A percentile compares a stretch with the other conserved stretches of the same genome.
Evolutionary conservation across 35 echinoderm and acorn worm species (phyloP).

Genomic region (Ptychodera flava): DNA sequence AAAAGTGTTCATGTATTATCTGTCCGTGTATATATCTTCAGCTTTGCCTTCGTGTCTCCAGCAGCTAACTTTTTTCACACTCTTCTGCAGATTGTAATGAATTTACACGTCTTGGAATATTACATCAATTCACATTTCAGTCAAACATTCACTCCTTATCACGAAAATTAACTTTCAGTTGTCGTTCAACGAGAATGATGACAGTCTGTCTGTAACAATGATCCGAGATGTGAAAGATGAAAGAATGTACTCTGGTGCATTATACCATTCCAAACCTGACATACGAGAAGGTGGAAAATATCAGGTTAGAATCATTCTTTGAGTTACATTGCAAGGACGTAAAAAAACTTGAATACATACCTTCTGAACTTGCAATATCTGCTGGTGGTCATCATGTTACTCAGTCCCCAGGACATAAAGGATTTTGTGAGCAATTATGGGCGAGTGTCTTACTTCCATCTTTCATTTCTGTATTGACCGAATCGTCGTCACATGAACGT

Average conservation of each 20-base stretch:
- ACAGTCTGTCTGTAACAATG: slow-evolving; percentile 15
- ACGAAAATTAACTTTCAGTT: not conserved
- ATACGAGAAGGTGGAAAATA: slow-evolving; percentile 7
- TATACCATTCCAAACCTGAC: no score
- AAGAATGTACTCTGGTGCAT: slow-evolving; percentile 10
- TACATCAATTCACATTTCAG: not conserved
- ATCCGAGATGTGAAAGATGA: slow-evolving; percentile 9
- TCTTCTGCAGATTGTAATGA: no score
- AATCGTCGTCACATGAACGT: no score
- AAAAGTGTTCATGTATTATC: no score
- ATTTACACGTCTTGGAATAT: not conserved
- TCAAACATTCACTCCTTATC: not conserved
- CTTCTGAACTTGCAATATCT: no score
- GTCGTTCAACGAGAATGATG: slow-evolving; percentile 11
- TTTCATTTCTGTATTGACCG: no score
- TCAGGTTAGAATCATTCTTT: not conserved
- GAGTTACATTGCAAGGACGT: not conserved
- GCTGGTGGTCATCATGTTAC: not conserved
- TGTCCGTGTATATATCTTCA: no score
- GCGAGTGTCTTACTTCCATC: no score
- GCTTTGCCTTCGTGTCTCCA: no score
- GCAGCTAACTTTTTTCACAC: no score
- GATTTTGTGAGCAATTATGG: no score
- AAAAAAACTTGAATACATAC: no score
- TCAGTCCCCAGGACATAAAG: not conserved